Evolutionary conservation across 2,113 vertebrate species (phyloP).

Genomic region (Budorcas taxicolor): DNA sequence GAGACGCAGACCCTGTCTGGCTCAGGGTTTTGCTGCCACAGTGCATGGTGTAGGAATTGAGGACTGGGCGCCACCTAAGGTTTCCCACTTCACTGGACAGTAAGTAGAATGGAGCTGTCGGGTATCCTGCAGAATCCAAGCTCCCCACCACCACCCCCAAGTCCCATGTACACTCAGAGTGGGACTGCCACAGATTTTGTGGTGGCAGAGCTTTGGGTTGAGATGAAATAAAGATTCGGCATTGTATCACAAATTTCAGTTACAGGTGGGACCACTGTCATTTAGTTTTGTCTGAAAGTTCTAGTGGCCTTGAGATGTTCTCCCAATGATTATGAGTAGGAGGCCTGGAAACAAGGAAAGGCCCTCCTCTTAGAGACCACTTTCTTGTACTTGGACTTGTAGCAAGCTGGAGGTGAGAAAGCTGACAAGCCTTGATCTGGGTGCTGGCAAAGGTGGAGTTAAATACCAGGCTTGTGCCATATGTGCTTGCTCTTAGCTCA

Average conservation of each 20-base stretch:
- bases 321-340: not conserved
- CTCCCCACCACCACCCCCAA: not conserved
- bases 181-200: not conserved
- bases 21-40: not conserved
- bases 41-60: not conserved
- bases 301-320: not conserved
- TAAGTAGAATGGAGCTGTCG: not conserved
- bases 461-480: not conserved
- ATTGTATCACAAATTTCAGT: not conserved
- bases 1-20: not conserved
- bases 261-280: not conserved
- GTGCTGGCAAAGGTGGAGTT: not conserved
- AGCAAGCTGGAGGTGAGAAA: not conserved
- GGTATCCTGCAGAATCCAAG: not conserved
- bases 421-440: too few relatives aligned
- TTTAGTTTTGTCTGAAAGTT: not conserved
- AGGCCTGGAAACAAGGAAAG: not conserved
- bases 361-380: not conserved
- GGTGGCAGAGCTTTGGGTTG: not conserved
- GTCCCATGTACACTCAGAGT: not conserved
- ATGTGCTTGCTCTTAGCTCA: fast-evolving
- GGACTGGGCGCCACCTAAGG: not conserved
- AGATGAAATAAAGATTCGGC: not conserved
- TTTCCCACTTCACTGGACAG: not conserved
- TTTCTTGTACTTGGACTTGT: not conserved